phyloP scores from a whole-genome alignment of 2,888 invertebrate genomes.

The Brassicogethes aeneus region DNA sequence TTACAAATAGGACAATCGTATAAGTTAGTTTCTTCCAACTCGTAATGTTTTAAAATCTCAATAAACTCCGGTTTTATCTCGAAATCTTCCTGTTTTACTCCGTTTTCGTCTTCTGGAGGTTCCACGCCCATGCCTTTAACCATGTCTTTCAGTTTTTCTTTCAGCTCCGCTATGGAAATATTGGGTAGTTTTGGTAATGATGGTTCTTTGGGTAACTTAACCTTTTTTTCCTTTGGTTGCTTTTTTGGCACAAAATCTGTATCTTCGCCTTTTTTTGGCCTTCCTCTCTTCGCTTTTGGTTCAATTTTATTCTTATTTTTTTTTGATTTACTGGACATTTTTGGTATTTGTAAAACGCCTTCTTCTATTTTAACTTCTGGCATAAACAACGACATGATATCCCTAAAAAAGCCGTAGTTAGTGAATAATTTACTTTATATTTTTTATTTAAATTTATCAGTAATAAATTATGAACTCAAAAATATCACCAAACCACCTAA shows the following conservation, averaged over 20 bases:
- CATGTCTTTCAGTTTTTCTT: conserved; percentile 1
- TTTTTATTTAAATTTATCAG: not conserved
- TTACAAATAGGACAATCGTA: conserved; percentile 29
- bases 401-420: too few relatives aligned
- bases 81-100: conserved; percentile 1
- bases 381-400: not conserved
- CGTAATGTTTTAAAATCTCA: conserved; percentile 5
- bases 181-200: not conserved
- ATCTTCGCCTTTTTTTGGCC: not conserved
- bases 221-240: not conserved
- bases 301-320: not conserved
- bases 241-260: not conserved
- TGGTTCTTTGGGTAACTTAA: not conserved
- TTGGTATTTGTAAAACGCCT: too few relatives aligned
- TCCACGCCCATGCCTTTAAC: conserved; percentile 10
- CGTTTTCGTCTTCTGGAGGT: conserved; percentile 10
- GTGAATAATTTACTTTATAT: too few relatives aligned
- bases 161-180: conserved; percentile 1
- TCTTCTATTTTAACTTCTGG: not conserved
- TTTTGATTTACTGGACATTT: not conserved
- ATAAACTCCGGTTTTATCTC: conserved; percentile 2
- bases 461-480: not conserved
- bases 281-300: not conserved
- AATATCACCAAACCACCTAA: not conserved
- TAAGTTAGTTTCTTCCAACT: conserved; percentile 5